Evolutionary conservation across 2,797 vertebrate species (phyloP), one percentile per base, ranked within the genome.

Genomic region (Arnoldichthys spilopterus): DNA sequence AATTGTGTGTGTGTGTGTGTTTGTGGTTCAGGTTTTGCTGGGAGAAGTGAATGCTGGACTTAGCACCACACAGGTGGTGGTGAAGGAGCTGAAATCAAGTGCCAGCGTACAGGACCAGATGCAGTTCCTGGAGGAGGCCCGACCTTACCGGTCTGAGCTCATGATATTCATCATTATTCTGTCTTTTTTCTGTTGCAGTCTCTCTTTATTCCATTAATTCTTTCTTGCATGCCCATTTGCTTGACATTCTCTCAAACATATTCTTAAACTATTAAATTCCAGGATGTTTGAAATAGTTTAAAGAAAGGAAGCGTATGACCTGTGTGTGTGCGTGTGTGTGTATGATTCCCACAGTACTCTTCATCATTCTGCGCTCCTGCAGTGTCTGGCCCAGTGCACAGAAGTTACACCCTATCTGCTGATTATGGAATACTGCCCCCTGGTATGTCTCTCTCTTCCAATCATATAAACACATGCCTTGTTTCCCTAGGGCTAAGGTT

Each of bases 351-450:
- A 22, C 86, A 98, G 97, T 83, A 92, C 93, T 34, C 94, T 99
- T 73, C 96, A 97, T 90, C 96, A 99, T 87, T 92, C 93, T 77
- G 96, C 96, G 82, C 95, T 99, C 82, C 93, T 99, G 84, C 97
- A 96, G 87, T 99, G 97, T 88, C 91, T 99, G 91, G 95, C 97
- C 49, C 97, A 98, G 90, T 99, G 97, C 5, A 92, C 96, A 0
- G 98, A 99, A 92, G 95, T 96, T 89, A 97, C 97, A 15, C 98
- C 98, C 1, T 98, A 98, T 92, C 93, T 99, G 89, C 94, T 99
- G 89, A 95, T 99, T 86, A 97, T 99, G 97, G 98, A 99, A 89
- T 96, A 97, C 91, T 99, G 97, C 89, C 95, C 97, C 0, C 90
- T 98, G 97, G 98, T 99, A 91, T 91, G 95, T 92, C 1, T 43